Evolutionary conservation across 2,888 invertebrate species (phyloP).

Genomic region (Caenorhabditis afra): DNA sequence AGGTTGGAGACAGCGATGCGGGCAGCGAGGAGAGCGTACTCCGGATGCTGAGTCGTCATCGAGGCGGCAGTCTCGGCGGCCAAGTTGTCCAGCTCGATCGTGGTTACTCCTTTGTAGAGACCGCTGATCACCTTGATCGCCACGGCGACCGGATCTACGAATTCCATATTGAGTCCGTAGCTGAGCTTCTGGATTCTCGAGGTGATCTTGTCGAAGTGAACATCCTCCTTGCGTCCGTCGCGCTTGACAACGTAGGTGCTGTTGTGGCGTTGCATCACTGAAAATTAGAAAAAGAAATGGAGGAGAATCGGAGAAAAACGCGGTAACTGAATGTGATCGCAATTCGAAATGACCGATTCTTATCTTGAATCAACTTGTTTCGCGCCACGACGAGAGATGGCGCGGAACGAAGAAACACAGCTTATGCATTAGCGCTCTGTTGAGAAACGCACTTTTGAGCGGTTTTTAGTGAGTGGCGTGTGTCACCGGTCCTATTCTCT

Average conservation of each 20-base stretch:
- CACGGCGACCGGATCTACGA: slow-evolving; percentile 90
- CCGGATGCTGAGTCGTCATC: slow-evolving; percentile 96
- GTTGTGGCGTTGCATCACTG: slow-evolving; percentile 68
- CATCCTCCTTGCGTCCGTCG: slow-evolving; percentile 90
- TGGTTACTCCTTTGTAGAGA: slow-evolving; percentile 95
- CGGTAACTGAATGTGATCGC: neutral
- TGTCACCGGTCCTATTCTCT: too few species aligned
- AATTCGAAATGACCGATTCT: slow-evolving; percentile 14
- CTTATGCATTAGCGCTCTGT: slow-evolving; percentile 17
- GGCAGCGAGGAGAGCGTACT: slow-evolving; percentile 87
- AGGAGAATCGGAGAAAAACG: neutral
- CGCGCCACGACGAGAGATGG: slow-evolving; percentile 35
- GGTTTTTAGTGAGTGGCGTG: neutral
- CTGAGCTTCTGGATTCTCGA: slow-evolving; percentile 94
- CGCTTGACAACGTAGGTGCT: slow-evolving; percentile 74
- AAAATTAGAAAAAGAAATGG: neutral
- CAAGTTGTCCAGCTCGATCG: slow-evolving; percentile 95
- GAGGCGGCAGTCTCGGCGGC: slow-evolving; percentile 99
- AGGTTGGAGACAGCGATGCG: slow-evolving; percentile 96
- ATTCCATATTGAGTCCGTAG: slow-evolving; percentile 95
- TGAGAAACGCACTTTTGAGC: slow-evolving; percentile 5
- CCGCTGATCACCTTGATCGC: slow-evolving; percentile 91
- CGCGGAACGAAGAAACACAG: slow-evolving; percentile 25
- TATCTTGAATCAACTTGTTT: slow-evolving; percentile 33
- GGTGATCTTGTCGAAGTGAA: slow-evolving; percentile 98